A percentile compares a stretch with the other conserved stretches of the same genome.
These are phyloP conservation scores for Leptinotarsa defecta DNA, from an alignment of 1,140 invertebrate genomes.

Conservation along the genomic window DNA sequence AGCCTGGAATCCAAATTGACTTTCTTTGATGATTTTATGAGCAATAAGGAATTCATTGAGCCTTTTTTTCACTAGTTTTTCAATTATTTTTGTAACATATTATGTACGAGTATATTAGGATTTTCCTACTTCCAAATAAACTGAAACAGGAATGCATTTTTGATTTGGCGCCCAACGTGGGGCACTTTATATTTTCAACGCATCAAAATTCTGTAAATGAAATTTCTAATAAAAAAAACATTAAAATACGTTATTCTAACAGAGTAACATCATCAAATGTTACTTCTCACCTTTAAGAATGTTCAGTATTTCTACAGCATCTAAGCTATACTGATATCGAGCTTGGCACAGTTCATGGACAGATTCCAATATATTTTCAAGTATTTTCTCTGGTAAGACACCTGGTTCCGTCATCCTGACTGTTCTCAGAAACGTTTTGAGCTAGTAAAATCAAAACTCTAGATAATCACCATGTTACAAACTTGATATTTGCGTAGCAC, in stretches of 20 bases:
- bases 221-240: neutral
- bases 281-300: conserved; percentile 42
- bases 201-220: too few species aligned
- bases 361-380: conserved; percentile 41
- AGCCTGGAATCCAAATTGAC: too few species aligned
- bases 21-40: too few species aligned
- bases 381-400: conserved; percentile 29
- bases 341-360: conserved; percentile 39
- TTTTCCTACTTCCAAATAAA: too few species aligned
- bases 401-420: conserved; percentile 30
- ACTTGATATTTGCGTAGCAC: too few species aligned
- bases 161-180: neutral
- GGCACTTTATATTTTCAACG: neutral
- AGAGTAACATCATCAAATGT: neutral
- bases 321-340: conserved; percentile 37
- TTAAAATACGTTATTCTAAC: neutral
- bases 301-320: conserved; percentile 41
- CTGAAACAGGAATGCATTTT: neutral
- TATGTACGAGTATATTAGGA: too few species aligned
- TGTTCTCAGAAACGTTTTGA: conserved; percentile 36
- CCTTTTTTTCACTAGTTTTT: too few species aligned
- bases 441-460: conserved; percentile 32
- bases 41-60: too few species aligned
- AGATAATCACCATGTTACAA: neutral
- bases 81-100: too few species aligned